Conservation (phyloP, 2,113 vertebrate genomes). For the Clupea harengus region DNA sequence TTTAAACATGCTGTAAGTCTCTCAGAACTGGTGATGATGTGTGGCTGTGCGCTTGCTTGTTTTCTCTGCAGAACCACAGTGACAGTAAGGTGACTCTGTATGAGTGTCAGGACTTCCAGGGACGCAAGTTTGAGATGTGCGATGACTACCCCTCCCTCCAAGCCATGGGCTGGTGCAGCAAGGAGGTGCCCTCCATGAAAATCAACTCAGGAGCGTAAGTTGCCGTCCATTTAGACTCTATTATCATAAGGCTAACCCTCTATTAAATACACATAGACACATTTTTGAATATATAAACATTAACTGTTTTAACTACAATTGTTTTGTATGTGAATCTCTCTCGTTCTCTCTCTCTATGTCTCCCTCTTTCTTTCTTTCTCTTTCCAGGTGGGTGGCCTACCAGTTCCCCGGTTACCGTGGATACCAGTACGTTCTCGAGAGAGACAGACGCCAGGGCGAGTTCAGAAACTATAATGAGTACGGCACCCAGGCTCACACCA, state of each 20-base stretch:
- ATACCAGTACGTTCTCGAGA: constrained; percentile 91
- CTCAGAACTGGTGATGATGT: background rate
- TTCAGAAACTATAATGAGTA: constrained; percentile 88
- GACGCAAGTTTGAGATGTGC: constrained; percentile 87
- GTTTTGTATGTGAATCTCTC: background rate
- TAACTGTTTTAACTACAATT: background rate
- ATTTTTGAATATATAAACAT: background rate
- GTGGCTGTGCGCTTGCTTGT: background rate
- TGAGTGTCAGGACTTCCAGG: constrained; percentile 89
- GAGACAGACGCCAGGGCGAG: constrained; percentile 86
- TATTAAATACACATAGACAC: background rate
- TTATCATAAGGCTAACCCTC: background rate
- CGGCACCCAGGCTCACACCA: constrained; percentile 89
- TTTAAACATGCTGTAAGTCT: too few species aligned
- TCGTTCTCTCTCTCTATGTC: background rate
- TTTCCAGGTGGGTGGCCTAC: constrained; percentile 87
- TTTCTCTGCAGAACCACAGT: constrained; percentile 80
- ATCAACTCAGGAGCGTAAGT: constrained; percentile 1
- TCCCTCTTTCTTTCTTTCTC: background rate
- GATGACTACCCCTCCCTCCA: constrained; percentile 91
- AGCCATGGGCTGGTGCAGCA: constrained; percentile 93
- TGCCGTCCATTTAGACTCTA: background rate
- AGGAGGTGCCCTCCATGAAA: constrained; percentile 70
- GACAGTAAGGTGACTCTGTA: constrained; percentile 89
- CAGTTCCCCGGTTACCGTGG: constrained; percentile 93